Evolutionary conservation across 2,888 invertebrate genomes (phyloP), one percentile per base, ranked within the genome.

Genomic region (Melanostoma scalare): DNA sequence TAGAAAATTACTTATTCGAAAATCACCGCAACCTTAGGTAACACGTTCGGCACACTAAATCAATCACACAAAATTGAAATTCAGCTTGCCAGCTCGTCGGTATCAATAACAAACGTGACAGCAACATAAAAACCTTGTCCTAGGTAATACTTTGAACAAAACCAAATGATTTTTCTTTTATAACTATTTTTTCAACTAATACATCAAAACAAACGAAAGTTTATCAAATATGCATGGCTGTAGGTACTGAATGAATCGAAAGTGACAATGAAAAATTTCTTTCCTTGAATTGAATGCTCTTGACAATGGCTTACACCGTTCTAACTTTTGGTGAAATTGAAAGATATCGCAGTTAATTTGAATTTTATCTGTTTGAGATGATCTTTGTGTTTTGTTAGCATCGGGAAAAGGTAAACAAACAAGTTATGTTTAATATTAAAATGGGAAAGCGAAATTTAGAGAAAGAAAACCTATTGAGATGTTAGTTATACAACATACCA

Each of bases 261-360:
- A 79, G 79, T 68, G 73, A 79, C 61, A 61, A 40, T 53, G 73
- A 74, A 72, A 33, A 74, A 52, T 68, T 78, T 60, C 71, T 35
- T 30, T 42, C 46, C 67, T 35, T 60, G 74, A 79, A 79, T 74
- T 79, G 68, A 79, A 79, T 79, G 68, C 67, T 40, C 35, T 61
- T 60, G 58, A 33, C 60, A 67, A 9, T 6, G 52, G 65, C 56
- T 60, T 48, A n/a, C 58, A 33, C 9, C 8, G 56, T 60, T 60
- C 38, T 35, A 46, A 53, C 20, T 50, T 55, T 52, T 5, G 44
- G 61, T 56, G 36, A 58, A 60, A 35, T 58, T 46, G 67, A 48
- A 78, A 50, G 58, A 67, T 69, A 36, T 6, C 44, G 0, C 33
- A 50, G 30, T 44, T 55, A 40, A 78, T 79, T 61, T 75, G 67